Conservation (phyloP, 2,888 invertebrate genomes). For the Scaptomyza tumidula region DNA sequence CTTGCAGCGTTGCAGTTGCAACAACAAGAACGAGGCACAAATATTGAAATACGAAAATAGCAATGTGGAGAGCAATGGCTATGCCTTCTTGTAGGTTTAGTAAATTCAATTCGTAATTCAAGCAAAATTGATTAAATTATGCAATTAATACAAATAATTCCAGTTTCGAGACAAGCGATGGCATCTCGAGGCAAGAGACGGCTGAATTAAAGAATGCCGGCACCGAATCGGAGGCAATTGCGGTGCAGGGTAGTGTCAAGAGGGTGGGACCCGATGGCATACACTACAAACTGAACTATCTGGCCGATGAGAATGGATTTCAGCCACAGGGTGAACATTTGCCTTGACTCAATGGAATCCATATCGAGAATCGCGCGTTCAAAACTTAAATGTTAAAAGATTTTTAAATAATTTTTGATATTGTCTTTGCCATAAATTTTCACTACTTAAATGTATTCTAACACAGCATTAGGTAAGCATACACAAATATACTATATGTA, state of each 20-base stretch:
- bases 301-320: constrained; percentile 79
- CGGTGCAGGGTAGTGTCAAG: constrained; percentile 85
- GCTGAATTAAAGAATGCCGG: constrained; percentile 81
- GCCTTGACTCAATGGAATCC: constrained; percentile 42
- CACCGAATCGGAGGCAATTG: constrained; percentile 69
- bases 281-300: constrained; percentile 85
- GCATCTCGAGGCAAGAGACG: constrained; percentile 80
- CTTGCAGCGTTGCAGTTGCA: background rate
- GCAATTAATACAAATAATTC: background rate
- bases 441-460: constrained; percentile 57
- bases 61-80: constrained; percentile 86
- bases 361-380: constrained; percentile 55
- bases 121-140: background rate
- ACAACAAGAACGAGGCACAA: constrained; percentile 47
- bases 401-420: background rate
- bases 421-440: constrained; percentile 36
- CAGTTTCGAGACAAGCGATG: constrained; percentile 84
- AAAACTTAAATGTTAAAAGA: constrained; percentile 14
- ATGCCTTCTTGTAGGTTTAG: constrained; percentile 86
- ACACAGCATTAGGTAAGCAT: constrained; percentile 60
- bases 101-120: background rate
- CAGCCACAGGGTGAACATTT: constrained; percentile 79
- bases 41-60: constrained; percentile 82
- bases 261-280: constrained; percentile 86
- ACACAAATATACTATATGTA: constrained; percentile 6